A percentile compares a stretch with the other conserved stretches of the same genome.
These are phyloP conservation scores for Ginglymostoma cirratum DNA, from an alignment of 2,113 vertebrate genomes.

Conservation along the genomic window DNA sequence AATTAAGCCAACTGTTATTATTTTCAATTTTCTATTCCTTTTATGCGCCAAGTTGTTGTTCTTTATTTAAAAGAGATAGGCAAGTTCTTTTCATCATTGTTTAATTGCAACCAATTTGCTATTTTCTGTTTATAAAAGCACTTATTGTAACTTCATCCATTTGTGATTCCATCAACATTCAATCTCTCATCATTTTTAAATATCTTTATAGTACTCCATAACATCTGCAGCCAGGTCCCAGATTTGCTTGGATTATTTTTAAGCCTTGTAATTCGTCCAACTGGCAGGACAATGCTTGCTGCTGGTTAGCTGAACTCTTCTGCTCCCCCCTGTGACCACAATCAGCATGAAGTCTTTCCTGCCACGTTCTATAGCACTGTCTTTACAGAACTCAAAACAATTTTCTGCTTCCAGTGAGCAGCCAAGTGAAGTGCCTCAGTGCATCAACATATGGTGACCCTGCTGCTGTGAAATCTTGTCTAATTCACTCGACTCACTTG, in stretches of 20 bases:
- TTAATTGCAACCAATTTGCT: not conserved
- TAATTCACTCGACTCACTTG: not conserved
- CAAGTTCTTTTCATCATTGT: not conserved
- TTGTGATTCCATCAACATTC: not conserved
- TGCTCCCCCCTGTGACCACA: conserved; percentile 32
- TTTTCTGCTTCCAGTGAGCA: not conserved
- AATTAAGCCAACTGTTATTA: not conserved
- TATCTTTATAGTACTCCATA: not conserved
- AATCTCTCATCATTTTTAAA: not conserved
- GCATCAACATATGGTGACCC: conserved; percentile 29
- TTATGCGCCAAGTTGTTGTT: not conserved
- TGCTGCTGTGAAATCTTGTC: not conserved
- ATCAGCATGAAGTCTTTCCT: conserved; percentile 30
- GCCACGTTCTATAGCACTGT: conserved; percentile 24
- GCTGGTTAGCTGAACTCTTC: conserved; percentile 26
- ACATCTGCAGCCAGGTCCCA: not conserved
- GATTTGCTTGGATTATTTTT: conserved; percentile 19
- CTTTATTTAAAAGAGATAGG: not conserved
- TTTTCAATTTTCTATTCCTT: not conserved
- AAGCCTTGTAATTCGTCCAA: conserved; percentile 2
- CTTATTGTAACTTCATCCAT: not conserved
- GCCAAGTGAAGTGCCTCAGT: not conserved
- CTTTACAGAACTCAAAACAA: conserved; percentile 8
- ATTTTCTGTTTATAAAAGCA: not conserved
- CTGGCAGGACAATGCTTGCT: conserved; percentile 24